phyloP scores from a whole-genome alignment of 2,888 invertebrate species.

The Dolomedes plantarius region DNA sequence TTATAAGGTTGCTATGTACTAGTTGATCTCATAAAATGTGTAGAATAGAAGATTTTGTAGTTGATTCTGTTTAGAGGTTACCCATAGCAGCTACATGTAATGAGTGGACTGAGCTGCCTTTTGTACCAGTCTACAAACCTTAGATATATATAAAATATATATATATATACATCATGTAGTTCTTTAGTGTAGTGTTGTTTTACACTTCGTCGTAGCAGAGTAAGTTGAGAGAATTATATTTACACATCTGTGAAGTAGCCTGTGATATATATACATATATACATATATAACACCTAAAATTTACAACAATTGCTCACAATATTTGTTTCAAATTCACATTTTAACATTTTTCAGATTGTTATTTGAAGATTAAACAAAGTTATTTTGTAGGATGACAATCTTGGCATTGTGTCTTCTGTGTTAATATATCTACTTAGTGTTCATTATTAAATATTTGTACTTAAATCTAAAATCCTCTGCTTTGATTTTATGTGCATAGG shows the following conservation, averaged over 20 bases:
- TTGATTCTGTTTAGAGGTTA: slow-evolving; percentile 61
- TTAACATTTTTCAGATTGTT: slow-evolving; percentile 71
- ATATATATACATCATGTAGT: slow-evolving; percentile 70
- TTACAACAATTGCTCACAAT: slow-evolving; percentile 72
- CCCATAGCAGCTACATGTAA: slow-evolving; percentile 63
- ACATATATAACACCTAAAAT: slow-evolving; percentile 72
- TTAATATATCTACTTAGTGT: slow-evolving; percentile 72
- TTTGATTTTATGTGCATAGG: slow-evolving; percentile 53
- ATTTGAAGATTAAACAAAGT: slow-evolving; percentile 62
- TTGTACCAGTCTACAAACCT: slow-evolving; percentile 70
- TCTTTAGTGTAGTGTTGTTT: slow-evolving; percentile 65
- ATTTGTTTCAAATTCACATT: slow-evolving; percentile 70
- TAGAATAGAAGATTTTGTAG: slow-evolving; percentile 68
- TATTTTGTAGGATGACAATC: slow-evolving; percentile 71
- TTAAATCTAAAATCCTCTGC: slow-evolving; percentile 55
- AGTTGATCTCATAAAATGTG: slow-evolving; percentile 69
- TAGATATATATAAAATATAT: slow-evolving; percentile 43
- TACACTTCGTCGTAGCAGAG: slow-evolving; percentile 70
- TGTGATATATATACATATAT: slow-evolving; percentile 72
- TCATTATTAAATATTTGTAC: slow-evolving; percentile 69
- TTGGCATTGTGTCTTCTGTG: slow-evolving; percentile 66
- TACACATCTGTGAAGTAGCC: slow-evolving; percentile 72
- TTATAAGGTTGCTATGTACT: slow-evolving; percentile 64
- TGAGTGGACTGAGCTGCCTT: slow-evolving; percentile 70
- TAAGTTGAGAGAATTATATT: slow-evolving; percentile 72